Evolutionary conservation across 2,113 vertebrate species (phyloP), one percentile per base, ranked within the genome.

Genomic region (Pelodiscus sinensis): DNA sequence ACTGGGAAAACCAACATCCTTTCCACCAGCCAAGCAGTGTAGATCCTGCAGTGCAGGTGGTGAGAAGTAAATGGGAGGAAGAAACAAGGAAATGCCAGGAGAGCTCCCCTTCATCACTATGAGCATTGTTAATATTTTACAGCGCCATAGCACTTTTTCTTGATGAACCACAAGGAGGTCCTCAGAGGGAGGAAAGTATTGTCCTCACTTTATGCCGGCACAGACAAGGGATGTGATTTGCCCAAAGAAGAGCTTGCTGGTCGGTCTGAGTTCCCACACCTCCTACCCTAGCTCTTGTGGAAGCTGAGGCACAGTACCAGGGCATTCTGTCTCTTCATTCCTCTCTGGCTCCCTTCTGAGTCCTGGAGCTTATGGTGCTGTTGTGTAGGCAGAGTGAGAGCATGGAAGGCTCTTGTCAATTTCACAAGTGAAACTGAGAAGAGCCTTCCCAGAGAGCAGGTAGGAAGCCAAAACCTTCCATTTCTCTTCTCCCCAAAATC

Each of bases 1-100:
- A 65, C 1, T 54, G 44, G 38, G 12, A 89, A 84, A 44, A 44
- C 44, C 35, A 93, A 35, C 24, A 29, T 13, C 29, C 27, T 56
- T 82, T 12, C 10, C 12, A 18, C 15, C 31, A 8, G 7, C 31
- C 62, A 35, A 71, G 31, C 54, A 80, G 27, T 19, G 8, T 29
- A 0, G 5, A 29, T 1, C 27, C 65, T 79, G 38, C 22, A 62
- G 4, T 13, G 71, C 0, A 0, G 3, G 16, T 79, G 35, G 3
- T 29, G 44, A 79, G 50, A 81, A 5, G 29, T n/a, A 7, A 6
- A 27, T 68, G 4, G 14, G 2, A 83, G 16, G 54, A 44, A 86
- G 2, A 44, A 35, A 35, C 4, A 87, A 14, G 24, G 21, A 85
- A 91, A 77, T 84, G 18, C 18, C 2, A 77, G 83, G 15, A 11